Conservation (phyloP, 2,888 invertebrate genomes). For the Limenitis camilla region DNA sequence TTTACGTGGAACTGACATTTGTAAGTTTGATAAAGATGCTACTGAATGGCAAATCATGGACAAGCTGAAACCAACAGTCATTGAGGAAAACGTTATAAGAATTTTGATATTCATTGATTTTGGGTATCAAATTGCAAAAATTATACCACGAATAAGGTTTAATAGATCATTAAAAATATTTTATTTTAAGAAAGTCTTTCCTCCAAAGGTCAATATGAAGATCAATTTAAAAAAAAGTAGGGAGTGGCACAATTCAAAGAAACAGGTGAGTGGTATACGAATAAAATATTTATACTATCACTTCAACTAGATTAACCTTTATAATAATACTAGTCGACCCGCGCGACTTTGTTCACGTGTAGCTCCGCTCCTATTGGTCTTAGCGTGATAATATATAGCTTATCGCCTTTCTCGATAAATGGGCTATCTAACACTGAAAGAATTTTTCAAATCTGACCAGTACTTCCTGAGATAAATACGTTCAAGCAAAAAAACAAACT, state of each 20-base stretch:
- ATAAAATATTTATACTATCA: neutral
- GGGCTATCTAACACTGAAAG: too few species aligned
- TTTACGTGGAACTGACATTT: slow-evolving; percentile 80
- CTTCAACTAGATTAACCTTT: neutral
- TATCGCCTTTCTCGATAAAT: too few species aligned
- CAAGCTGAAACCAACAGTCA: slow-evolving; percentile 68
- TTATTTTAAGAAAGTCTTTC: slow-evolving; percentile 51
- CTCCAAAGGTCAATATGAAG: slow-evolving; percentile 53
- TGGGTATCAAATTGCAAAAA: slow-evolving; percentile 80
- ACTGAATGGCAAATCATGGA: slow-evolving; percentile 81
- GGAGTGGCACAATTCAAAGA: slow-evolving; percentile 66
- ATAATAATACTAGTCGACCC: too few species aligned
- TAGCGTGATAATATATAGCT: too few species aligned
- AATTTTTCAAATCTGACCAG: too few species aligned
- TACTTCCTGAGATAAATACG: too few species aligned
- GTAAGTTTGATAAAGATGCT: slow-evolving; percentile 79
- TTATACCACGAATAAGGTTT: slow-evolving; percentile 79
- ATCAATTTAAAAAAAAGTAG: slow-evolving; percentile 56
- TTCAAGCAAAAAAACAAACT: too few species aligned
- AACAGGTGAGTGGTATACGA: slow-evolving; percentile 41
- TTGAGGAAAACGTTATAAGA: slow-evolving; percentile 84
- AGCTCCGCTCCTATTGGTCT: too few species aligned
- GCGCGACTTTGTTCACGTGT: too few species aligned
- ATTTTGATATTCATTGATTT: slow-evolving; percentile 86
- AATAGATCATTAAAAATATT: slow-evolving; percentile 71